Evolutionary conservation across 1,140 invertebrate species (phyloP).

Genomic region (Drosophila asahinai): DNA sequence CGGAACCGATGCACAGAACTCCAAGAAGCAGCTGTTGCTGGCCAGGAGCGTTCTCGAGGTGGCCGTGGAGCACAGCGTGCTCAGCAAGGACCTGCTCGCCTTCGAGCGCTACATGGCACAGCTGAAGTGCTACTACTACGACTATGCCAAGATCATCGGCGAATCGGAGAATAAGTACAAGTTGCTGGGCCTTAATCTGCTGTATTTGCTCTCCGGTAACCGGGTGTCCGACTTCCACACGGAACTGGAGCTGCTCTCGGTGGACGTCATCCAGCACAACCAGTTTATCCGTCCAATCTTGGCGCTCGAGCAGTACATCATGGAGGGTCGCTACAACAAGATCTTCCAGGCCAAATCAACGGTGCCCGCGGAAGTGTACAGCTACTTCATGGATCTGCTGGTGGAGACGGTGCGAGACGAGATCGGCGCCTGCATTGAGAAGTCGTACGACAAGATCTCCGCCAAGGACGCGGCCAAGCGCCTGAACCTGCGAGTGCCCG

Average conservation of each 20-base stretch:
- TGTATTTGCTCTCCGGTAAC: slow-evolving; percentile 98
- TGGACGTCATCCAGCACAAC: slow-evolving; percentile 96
- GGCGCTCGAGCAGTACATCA: slow-evolving; percentile 98
- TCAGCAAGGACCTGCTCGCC: slow-evolving; percentile 95
- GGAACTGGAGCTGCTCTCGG: slow-evolving; percentile 97
- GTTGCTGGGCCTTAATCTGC: slow-evolving; percentile 96
- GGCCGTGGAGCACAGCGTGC: slow-evolving; percentile 97
- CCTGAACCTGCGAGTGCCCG: slow-evolving; percentile 93
- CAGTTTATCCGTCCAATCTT: slow-evolving; percentile 98
- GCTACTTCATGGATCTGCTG: slow-evolving; percentile 98
- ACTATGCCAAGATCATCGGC: slow-evolving; percentile 95
- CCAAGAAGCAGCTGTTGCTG: slow-evolving; percentile 91
- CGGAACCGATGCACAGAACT: slow-evolving; percentile 90
- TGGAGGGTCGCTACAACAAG: slow-evolving; percentile 99
- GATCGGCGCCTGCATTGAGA: slow-evolving; percentile 98
- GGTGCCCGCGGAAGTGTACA: slow-evolving; percentile 98
- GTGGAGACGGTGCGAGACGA: slow-evolving; percentile 98
- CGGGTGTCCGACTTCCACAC: slow-evolving; percentile 99
- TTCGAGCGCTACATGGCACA: slow-evolving; percentile 99
- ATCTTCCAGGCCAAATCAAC: slow-evolving; percentile 89
- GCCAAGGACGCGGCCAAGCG: slow-evolving; percentile 95
- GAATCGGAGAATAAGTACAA: slow-evolving; percentile 98
- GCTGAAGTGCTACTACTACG: slow-evolving; percentile 98
- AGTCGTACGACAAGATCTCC: slow-evolving; percentile 96
- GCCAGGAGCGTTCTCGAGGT: slow-evolving; percentile 97